phyloP scores from a whole-genome alignment of 2,888 invertebrate genomes.

The Caradrina kadenii region DNA sequence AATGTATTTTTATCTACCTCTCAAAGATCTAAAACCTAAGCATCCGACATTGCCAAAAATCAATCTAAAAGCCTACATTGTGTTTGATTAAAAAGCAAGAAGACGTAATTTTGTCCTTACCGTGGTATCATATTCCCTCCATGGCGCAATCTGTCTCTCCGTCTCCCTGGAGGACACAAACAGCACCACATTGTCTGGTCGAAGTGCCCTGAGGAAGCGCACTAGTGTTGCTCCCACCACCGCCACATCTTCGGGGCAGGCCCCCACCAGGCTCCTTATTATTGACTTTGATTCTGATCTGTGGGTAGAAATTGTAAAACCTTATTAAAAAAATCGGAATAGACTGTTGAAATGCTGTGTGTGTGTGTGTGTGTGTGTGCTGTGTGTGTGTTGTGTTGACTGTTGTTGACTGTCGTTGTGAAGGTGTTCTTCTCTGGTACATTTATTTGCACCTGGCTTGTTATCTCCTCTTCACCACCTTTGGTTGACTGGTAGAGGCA shows the following conservation, averaged over 20 bases:
- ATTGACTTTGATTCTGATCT: constrained; percentile 96
- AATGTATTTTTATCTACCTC: background rate
- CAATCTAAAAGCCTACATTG: too few relatives aligned
- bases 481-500: too few relatives aligned
- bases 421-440: too few relatives aligned
- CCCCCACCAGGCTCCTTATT: constrained; percentile 94
- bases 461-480: too few relatives aligned
- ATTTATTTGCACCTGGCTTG: too few relatives aligned
- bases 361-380: too few relatives aligned
- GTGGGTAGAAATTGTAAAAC: constrained; percentile 52
- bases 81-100: background rate
- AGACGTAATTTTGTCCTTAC: constrained; percentile 87
- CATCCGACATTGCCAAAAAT: background rate
- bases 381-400: too few relatives aligned
- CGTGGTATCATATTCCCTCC: constrained; percentile 95
- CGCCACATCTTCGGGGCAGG: constrained; percentile 94
- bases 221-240: constrained; percentile 94
- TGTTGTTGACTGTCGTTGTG: too few relatives aligned
- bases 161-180: constrained; percentile 92
- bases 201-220: constrained; percentile 93
- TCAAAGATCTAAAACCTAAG: background rate
- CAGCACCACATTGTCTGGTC: constrained; percentile 92
- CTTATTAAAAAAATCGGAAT: background rate
- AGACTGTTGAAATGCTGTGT: too few relatives aligned
- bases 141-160: constrained; percentile 92